These are phyloP conservation scores for Brachyopa scutellaris DNA, from an alignment of 2,888 invertebrate species.

Conservation along the genomic window DNA sequence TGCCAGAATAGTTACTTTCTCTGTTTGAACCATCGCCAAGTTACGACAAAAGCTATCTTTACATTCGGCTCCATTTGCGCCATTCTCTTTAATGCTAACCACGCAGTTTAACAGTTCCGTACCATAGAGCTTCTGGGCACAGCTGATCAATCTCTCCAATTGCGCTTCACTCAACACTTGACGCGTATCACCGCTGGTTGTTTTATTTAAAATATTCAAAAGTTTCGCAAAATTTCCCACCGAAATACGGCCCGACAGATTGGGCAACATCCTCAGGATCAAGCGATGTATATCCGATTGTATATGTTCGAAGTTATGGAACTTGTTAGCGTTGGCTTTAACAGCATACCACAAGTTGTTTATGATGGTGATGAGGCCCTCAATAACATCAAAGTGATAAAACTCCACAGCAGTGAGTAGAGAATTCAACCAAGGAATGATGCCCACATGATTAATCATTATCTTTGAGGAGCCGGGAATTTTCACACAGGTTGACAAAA, in stretches of 20 bases:
- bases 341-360: constrained; percentile 80
- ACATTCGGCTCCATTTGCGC: constrained; percentile 76
- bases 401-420: constrained; percentile 79
- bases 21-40: constrained; percentile 54
- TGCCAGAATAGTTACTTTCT: constrained; percentile 53
- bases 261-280: constrained; percentile 76
- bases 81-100: constrained; percentile 76
- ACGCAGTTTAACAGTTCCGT: constrained; percentile 75
- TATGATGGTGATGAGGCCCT: constrained; percentile 79
- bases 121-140: constrained; percentile 77
- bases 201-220: constrained; percentile 79
- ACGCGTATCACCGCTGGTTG: constrained; percentile 73
- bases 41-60: constrained; percentile 75
- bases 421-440: constrained; percentile 87
- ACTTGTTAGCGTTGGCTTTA: constrained; percentile 76
- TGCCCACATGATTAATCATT: constrained; percentile 86
- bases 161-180: constrained; percentile 74
- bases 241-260: constrained; percentile 79
- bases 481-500: constrained; percentile 85
- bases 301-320: constrained; percentile 77
- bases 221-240: constrained; percentile 76
- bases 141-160: constrained; percentile 77
- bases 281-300: constrained; percentile 76
- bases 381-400: constrained; percentile 81
- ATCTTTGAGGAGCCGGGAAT: constrained; percentile 86